phyloP scores from a whole-genome alignment of 2,113 vertebrate species.

The Grus americana region DNA sequence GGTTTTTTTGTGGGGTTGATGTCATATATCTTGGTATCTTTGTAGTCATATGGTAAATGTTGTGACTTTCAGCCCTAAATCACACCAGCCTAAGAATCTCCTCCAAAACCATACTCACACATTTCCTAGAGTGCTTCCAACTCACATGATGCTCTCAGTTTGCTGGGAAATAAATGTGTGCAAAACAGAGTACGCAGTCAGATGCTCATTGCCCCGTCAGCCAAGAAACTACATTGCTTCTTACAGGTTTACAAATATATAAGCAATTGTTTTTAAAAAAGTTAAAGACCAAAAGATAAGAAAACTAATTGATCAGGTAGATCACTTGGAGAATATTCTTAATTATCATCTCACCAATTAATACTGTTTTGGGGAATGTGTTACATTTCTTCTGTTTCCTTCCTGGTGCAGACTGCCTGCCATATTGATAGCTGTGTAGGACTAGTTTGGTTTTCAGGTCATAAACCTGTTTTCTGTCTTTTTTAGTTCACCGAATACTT shows the following conservation, averaged over 20 bases:
- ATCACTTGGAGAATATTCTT: neutral
- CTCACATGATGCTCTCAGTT: neutral
- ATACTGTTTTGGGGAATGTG: neutral
- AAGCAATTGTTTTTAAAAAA: neutral
- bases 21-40: neutral
- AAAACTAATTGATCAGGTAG: neutral
- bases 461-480: neutral
- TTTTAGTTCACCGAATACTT: neutral
- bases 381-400: neutral
- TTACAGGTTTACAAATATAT: neutral
- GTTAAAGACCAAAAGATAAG: neutral
- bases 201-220: neutral
- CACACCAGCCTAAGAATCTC: neutral
- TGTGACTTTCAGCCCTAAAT: neutral
- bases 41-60: neutral
- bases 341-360: neutral
- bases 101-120: neutral
- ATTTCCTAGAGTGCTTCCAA: neutral
- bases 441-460: neutral
- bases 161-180: neutral
- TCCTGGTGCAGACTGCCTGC: neutral
- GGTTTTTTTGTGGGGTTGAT: rapidly evolving
- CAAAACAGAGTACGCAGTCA: neutral
- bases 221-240: neutral
- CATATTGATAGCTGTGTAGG: neutral